Evolutionary conservation across 2,888 invertebrate species (phyloP).

Genomic region (Agrotis ipsilon): DNA sequence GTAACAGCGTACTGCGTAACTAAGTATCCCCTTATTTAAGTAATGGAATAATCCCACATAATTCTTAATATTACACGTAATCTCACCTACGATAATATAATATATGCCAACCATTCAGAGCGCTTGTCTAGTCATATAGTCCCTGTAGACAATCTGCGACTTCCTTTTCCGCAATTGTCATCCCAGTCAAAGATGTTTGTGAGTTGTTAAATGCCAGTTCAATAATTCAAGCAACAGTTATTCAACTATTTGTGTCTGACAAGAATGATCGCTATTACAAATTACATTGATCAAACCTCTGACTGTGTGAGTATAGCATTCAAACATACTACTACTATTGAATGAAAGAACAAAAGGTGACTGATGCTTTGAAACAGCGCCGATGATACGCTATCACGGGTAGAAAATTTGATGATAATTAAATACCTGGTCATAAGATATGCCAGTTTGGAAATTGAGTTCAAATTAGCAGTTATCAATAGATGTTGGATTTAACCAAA

Average conservation of each 20-base stretch:
- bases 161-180: slow-evolving; percentile 79
- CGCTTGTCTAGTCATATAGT: slow-evolving; percentile 44
- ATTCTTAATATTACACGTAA: slow-evolving; percentile 5
- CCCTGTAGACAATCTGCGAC: slow-evolving; percentile 77
- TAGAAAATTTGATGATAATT: slow-evolving; percentile 4
- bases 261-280: slow-evolving; percentile 38
- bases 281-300: slow-evolving; percentile 32
- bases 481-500: slow-evolving; percentile 72
- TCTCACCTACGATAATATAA: slow-evolving; percentile 11
- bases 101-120: slow-evolving; percentile 21
- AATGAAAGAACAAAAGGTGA: slow-evolving; percentile 61
- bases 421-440: slow-evolving; percentile 11
- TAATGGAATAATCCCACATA: neutral
- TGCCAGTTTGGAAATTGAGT: slow-evolving; percentile 40
- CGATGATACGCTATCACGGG: slow-evolving; percentile 21
- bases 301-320: slow-evolving; percentile 53
- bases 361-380: slow-evolving; percentile 56
- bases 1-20: neutral
- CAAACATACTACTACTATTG: slow-evolving; percentile 67
- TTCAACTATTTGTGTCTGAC: slow-evolving; percentile 41
- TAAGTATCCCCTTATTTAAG: neutral
- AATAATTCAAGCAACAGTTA: slow-evolving; percentile 18
- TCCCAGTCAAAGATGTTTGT: slow-evolving; percentile 44
- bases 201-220: slow-evolving; percentile 19
- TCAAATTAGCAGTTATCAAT: slow-evolving; percentile 57